A percentile compares a stretch with the other conserved stretches of the same genome.
Evolutionary conservation across 2,888 invertebrate genomes (phyloP).

Genomic region (Eupithecia tripunctaria): DNA sequence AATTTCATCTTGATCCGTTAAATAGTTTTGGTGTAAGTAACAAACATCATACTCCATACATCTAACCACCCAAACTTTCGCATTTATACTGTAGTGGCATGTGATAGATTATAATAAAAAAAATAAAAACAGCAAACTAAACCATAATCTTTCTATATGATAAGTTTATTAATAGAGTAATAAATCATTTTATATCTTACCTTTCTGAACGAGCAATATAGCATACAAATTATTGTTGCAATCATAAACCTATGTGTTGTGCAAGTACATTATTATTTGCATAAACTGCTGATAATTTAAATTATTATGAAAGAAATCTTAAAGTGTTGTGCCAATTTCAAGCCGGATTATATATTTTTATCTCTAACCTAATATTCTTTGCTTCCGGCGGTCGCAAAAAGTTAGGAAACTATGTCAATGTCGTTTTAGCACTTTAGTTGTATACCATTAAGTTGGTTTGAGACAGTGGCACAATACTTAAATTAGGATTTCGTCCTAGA

Average conservation of each 20-base stretch:
- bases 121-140: too few species aligned
- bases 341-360: neutral
- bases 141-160: too few species aligned
- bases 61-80: too few species aligned
- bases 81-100: too few species aligned
- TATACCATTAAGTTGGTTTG: constrained; percentile 13
- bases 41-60: too few species aligned
- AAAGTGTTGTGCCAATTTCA: neutral
- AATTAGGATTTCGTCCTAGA: constrained; percentile 9
- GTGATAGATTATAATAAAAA: too few species aligned
- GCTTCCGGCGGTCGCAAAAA: constrained; percentile 14
- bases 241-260: neutral
- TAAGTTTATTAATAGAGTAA: too few species aligned
- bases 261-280: neutral
- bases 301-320: neutral
- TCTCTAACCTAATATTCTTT: constrained; percentile 7
- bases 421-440: constrained; percentile 10
- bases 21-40: too few species aligned
- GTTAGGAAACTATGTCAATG: constrained; percentile 33
- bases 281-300: neutral
- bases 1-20: too few species aligned
- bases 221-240: neutral
- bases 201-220: neutral
- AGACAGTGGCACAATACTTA: constrained; percentile 13
- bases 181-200: too few species aligned